phyloP scores from a whole-genome alignment of 2,797 vertebrate genomes.

The Hyperoplus immaculatus region DNA sequence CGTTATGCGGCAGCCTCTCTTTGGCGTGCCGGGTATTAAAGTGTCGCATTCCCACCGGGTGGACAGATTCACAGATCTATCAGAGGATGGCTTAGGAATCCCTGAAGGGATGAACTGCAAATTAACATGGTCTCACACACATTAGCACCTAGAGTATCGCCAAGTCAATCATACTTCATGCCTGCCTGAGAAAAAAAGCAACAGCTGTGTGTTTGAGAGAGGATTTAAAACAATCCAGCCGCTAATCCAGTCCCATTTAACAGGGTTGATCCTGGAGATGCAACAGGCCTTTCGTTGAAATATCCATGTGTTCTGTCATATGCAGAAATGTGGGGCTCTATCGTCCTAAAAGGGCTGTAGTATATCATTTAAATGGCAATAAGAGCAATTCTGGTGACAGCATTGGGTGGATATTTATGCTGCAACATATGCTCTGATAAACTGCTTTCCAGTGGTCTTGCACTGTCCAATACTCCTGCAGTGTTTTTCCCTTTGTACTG shows the following conservation, averaged over 20 bases:
- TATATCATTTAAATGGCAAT: neutral
- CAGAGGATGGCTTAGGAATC: slow-evolving; percentile 61
- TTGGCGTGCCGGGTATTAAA: slow-evolving; percentile 59
- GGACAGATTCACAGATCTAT: slow-evolving; percentile 74
- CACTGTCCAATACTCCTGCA: neutral
- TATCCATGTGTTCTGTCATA: slow-evolving; percentile 15
- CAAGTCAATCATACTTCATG: slow-evolving; percentile 64
- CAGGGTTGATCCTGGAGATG: slow-evolving; percentile 1
- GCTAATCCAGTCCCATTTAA: slow-evolving; percentile 48
- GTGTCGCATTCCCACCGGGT: slow-evolving; percentile 61
- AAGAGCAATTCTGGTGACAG: slow-evolving; percentile 7
- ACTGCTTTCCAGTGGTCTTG: neutral
- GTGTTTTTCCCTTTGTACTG: neutral
- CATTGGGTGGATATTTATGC: slow-evolving; percentile 8
- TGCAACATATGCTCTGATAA: neutral
- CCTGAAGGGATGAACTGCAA: slow-evolving; percentile 63
- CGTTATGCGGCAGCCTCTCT: slow-evolving; percentile 66
- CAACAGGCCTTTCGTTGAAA: slow-evolving; percentile 16
- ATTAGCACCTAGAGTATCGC: slow-evolving; percentile 70
- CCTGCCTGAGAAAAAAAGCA: slow-evolving; percentile 43
- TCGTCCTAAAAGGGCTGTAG: neutral
- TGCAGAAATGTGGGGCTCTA: neutral
- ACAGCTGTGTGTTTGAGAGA: slow-evolving; percentile 55
- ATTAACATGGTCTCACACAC: slow-evolving; percentile 74
- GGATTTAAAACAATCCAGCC: slow-evolving; percentile 47